phyloP scores from a whole-genome alignment of 2,113 vertebrate genomes.

The Calidris pygmaea region DNA sequence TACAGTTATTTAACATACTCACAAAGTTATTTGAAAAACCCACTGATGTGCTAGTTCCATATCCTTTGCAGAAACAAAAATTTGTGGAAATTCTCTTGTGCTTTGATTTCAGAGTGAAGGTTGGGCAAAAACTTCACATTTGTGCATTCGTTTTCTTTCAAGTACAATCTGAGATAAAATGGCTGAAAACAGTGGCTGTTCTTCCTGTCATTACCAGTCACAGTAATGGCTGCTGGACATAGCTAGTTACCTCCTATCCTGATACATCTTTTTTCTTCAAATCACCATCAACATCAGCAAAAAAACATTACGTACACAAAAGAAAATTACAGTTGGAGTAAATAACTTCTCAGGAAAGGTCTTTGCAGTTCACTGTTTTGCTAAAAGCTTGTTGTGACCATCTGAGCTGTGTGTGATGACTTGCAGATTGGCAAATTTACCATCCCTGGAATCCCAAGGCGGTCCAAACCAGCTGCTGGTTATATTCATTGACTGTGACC shows the following conservation, averaged over 20 bases:
- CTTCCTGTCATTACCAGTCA: not conserved
- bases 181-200: not conserved
- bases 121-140: constrained; percentile 23
- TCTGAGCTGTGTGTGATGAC: not conserved
- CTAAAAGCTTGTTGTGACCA: not conserved
- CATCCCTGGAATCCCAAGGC: not conserved
- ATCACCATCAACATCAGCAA: not conserved
- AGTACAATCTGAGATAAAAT: not conserved
- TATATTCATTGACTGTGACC: not conserved
- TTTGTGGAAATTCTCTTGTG: not conserved
- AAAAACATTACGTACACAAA: not conserved
- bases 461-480: not conserved
- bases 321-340: not conserved
- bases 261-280: not conserved
- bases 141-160: not conserved
- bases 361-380: not conserved
- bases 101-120: constrained; percentile 7
- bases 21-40: not conserved
- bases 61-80: constrained; percentile 15
- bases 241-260: not conserved
- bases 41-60: not conserved
- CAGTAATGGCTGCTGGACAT: not conserved
- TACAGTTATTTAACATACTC: not conserved
- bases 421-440: not conserved
- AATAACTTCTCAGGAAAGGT: not conserved